These are phyloP conservation scores for Drosophila engyochracea DNA, from an alignment of 2,888 invertebrate species.

Conservation along the genomic window DNA sequence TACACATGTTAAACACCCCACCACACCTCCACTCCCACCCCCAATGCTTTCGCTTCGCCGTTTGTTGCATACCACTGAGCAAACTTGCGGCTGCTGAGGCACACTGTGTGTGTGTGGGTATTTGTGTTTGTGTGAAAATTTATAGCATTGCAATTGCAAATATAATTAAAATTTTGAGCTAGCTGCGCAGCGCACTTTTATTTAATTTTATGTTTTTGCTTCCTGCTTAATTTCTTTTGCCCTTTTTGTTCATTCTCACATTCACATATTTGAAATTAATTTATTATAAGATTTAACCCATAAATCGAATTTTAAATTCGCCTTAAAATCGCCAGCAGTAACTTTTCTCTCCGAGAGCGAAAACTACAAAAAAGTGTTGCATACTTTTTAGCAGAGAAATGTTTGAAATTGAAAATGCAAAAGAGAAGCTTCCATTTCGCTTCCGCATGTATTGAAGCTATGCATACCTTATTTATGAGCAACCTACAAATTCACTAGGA, in stretches of 20 bases:
- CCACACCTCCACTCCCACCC: background rate
- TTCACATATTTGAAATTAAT: slow-evolving; percentile 48
- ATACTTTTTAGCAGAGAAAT: slow-evolving; percentile 5
- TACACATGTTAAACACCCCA: background rate
- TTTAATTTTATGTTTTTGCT: slow-evolving; percentile 47
- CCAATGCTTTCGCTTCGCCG: slow-evolving; percentile 1
- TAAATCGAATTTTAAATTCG: background rate
- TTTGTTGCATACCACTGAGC: slow-evolving; percentile 47
- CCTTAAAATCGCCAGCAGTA: background rate
- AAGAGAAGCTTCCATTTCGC: background rate
- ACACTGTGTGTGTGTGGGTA: slow-evolving; percentile 24
- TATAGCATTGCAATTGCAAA: slow-evolving; percentile 80
- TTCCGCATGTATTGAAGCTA: background rate
- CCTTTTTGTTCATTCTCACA: slow-evolving; percentile 15
- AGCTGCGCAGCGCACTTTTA: slow-evolving; percentile 53
- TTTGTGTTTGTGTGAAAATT: slow-evolving; percentile 57
- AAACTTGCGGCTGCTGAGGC: slow-evolving; percentile 41
- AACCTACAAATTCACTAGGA: background rate
- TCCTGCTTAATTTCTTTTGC: slow-evolving; percentile 10
- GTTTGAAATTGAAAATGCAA: background rate
- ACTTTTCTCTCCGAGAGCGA: background rate
- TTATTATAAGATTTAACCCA: slow-evolving; percentile 51
- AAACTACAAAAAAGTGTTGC: slow-evolving; percentile 2
- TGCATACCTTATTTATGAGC: background rate
- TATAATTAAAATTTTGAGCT: slow-evolving; percentile 80